Base-by-base conservation (phyloP, 2,888 invertebrate genomes). In the Brenthis daphne region DNA sequence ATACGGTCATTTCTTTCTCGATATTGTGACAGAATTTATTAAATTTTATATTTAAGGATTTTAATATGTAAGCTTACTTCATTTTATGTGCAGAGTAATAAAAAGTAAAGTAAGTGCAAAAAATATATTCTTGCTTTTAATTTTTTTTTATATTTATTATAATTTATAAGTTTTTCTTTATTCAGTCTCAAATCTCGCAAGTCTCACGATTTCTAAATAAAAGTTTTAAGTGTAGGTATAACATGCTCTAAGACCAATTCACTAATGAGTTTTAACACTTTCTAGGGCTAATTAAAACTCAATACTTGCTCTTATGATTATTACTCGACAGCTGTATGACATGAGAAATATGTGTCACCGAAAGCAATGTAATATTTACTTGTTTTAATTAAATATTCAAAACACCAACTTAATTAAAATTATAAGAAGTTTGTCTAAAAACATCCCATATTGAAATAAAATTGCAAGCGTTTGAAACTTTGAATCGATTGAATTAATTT, bases 251-350 rank as follows among this genome's bases (percentile, higher is more conserved):
- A 60, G 51, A 66, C 13, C 11, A 24, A 24, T 53, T 20, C 5
- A 14, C 16, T 56, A 29, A 50, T 20, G 13, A 20, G 37, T 65
- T 57, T 50, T 50, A 63, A 67, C 48, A 50, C 60, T 50, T 58
- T 48, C 48, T 12, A 24, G 50, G 29, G 29, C 50, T 60, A 50
- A 60, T 60, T 60, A 60, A 50, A n/a, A 43, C 37, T 11, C 33
- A 29, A 50, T 50, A 50, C 29, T 60, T 33, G 29, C 60, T 60
- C n/a, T 29, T 60, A 60, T 48, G 24, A 60, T 60, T 50, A 60
- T 50, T 60, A 29, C 13, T 33, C 60, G 50, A 50, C 50, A 50
- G 60, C 33, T 60, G 60, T 33, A 13, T 60, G 50, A 11, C 37
- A 11, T 43, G 37, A 43, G 37, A 43, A n/a, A 60, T 48, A 24